Percentiles rank a stretch among this genome's conserved stretches.
Conservation (phyloP, 2,888 invertebrate species). For the Papilio demoleus region DNA sequence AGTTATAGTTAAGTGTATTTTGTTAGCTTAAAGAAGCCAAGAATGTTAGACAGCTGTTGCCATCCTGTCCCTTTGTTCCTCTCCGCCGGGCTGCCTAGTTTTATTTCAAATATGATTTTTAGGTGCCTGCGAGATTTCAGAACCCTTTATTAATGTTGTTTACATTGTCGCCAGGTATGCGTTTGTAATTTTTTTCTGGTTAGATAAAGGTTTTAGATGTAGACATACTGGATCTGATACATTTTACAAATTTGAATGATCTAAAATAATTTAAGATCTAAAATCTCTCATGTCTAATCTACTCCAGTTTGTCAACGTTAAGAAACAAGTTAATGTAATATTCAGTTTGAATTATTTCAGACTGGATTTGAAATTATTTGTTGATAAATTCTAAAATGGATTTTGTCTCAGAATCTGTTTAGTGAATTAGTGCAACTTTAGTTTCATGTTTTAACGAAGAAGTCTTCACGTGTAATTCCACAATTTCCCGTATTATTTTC, state of each 20-base stretch:
- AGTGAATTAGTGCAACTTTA: constrained; percentile 45
- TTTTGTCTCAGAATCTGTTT: constrained; percentile 35
- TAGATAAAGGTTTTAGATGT: constrained; percentile 51
- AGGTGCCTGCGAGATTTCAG: constrained; percentile 81
- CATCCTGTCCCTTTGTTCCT: constrained; percentile 72
- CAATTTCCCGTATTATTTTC: no score
- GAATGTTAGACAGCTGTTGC: constrained; percentile 82
- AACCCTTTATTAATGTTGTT: constrained; percentile 83
- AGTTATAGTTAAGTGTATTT: constrained; percentile 82
- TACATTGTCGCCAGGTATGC: constrained; percentile 84
- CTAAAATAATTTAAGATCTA: background rate
- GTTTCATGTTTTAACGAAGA: constrained; percentile 42
- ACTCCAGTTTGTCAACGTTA: constrained; percentile 32
- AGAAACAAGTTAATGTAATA: background rate
- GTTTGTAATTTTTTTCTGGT: constrained; percentile 70
- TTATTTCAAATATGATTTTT: constrained; percentile 78
- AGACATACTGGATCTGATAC: constrained; percentile 51
- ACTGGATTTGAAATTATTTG: constrained; percentile 7
- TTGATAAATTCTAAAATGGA: constrained; percentile 30
- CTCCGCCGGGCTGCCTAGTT: constrained; percentile 81
- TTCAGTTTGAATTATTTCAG: constrained; percentile 33
- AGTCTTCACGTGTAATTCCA: constrained; percentile 44
- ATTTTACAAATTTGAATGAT: constrained; percentile 1
- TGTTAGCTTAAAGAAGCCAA: constrained; percentile 83
- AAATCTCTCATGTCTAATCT: background rate